Conservation (phyloP, 2,113 vertebrate species). For the Ictidomys tridecemlineatus region DNA sequence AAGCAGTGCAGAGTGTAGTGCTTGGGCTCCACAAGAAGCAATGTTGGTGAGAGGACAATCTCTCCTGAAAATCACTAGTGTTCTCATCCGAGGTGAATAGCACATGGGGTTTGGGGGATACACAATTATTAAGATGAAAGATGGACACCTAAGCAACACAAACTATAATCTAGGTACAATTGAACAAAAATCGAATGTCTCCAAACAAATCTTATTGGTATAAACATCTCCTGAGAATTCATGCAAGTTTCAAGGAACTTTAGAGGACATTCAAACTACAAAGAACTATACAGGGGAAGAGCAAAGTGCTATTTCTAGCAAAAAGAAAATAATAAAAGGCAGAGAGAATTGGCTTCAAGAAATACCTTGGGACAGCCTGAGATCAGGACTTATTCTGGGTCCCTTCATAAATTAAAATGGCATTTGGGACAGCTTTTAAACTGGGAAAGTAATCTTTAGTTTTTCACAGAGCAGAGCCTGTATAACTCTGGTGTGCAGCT, state of each 20-base stretch:
- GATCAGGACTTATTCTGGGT: conserved; percentile 35
- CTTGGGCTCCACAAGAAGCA: neutral
- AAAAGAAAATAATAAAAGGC: neutral
- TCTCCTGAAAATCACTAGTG: neutral
- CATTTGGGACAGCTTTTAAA: conserved; percentile 41
- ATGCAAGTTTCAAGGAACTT: conserved; percentile 32
- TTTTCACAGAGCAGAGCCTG: conserved; percentile 18
- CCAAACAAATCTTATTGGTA: conserved; percentile 3
- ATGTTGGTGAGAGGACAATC: neutral
- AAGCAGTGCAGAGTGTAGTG: neutral
- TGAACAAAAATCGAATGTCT: conserved; percentile 25
- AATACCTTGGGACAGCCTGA: conserved; percentile 27
- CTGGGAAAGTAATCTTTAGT: neutral
- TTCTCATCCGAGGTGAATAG: neutral
- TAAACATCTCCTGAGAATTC: conserved; percentile 19
- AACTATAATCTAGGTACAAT: neutral
- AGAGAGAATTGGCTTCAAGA: neutral
- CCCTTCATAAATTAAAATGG: conserved; percentile 62
- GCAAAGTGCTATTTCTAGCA: conserved; percentile 17
- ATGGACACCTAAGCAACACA: neutral
- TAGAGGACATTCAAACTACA: conserved; percentile 31
- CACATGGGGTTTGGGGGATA: neutral
- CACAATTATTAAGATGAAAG: neutral
- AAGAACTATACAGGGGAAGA: neutral
- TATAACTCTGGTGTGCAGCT: conserved; percentile 38